phyloP scores from a whole-genome alignment of 2,888 invertebrate genomes.

The Holacanthella duospinosa region DNA sequence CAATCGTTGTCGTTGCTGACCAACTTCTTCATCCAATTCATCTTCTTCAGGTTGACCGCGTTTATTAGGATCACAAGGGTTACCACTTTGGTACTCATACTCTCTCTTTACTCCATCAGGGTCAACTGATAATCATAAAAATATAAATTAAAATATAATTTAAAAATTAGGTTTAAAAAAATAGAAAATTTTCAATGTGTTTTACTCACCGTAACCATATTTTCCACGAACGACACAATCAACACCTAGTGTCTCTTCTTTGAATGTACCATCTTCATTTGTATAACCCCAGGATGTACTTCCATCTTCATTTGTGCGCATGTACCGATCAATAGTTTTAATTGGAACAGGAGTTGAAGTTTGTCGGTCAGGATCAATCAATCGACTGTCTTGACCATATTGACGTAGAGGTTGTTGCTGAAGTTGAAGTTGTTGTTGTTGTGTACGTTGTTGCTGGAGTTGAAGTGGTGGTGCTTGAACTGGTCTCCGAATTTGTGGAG shows the following conservation, averaged over 20 bases:
- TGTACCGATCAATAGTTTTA: conserved; percentile 32
- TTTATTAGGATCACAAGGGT: conserved; percentile 37
- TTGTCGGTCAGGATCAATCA: conserved; percentile 11
- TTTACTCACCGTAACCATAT: conserved; percentile 37
- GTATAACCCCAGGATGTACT: conserved; percentile 31
- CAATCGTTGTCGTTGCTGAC: conserved; percentile 13
- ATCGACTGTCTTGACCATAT: conserved; percentile 15
- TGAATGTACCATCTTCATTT: conserved; percentile 37
- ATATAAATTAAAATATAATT: too few species aligned
- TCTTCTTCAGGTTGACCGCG: conserved; percentile 27
- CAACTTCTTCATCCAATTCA: conserved; percentile 11
- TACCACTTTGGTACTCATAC: conserved; percentile 36
- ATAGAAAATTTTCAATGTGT: too few species aligned
- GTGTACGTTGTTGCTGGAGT: conserved; percentile 21
- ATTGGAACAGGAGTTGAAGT: conserved; percentile 33
- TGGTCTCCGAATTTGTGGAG: not conserved
- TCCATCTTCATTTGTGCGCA: not conserved
- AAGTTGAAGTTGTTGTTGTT: conserved; percentile 12
- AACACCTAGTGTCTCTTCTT: conserved; percentile 36
- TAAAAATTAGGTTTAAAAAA: too few species aligned
- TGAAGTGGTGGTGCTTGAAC: not conserved
- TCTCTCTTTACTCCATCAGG: conserved; percentile 37
- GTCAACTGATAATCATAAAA: too few species aligned
- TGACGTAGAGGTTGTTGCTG: conserved; percentile 4
- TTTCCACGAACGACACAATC: conserved; percentile 38